phyloP scores from a whole-genome alignment of 2,113 vertebrate species.

The Varanus salvator region DNA sequence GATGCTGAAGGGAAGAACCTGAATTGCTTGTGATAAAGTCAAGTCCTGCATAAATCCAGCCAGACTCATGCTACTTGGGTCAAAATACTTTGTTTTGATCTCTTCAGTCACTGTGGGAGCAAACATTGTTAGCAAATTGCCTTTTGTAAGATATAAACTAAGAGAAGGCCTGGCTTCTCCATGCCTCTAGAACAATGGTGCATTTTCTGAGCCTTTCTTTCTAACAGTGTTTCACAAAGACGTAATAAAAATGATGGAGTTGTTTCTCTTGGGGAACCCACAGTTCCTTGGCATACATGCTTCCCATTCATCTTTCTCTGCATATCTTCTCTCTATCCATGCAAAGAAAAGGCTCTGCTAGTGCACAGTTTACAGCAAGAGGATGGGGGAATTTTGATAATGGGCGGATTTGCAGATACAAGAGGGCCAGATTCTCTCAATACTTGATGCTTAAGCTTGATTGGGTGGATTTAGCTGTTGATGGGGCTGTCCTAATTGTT shows the following conservation, averaged over 20 bases:
- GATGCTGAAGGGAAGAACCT: constrained; percentile 57
- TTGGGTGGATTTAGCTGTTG: too few species aligned
- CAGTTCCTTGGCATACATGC: background rate
- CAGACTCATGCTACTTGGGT: background rate
- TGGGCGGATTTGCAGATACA: background rate
- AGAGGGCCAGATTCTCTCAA: background rate
- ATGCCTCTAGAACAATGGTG: background rate
- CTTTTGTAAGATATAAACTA: background rate
- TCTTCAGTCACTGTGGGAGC: constrained; percentile 37
- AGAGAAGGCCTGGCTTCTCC: background rate
- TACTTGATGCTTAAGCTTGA: background rate
- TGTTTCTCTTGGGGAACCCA: background rate
- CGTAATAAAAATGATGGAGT: background rate
- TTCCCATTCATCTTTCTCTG: too few species aligned
- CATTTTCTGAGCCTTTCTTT: background rate
- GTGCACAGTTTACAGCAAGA: background rate
- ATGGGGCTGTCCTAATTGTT: background rate
- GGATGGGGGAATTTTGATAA: background rate
- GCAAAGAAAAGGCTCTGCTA: background rate
- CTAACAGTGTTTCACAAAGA: background rate
- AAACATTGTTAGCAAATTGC: background rate
- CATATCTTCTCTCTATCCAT: background rate
- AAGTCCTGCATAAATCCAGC: constrained; percentile 11
- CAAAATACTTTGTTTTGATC: constrained; percentile 27
- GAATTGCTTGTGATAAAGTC: constrained; percentile 64